Evolutionary conservation across 2,113 vertebrate genomes (phyloP), one percentile per base, ranked within the genome.

Genomic region (Fukomys damarensis): DNA sequence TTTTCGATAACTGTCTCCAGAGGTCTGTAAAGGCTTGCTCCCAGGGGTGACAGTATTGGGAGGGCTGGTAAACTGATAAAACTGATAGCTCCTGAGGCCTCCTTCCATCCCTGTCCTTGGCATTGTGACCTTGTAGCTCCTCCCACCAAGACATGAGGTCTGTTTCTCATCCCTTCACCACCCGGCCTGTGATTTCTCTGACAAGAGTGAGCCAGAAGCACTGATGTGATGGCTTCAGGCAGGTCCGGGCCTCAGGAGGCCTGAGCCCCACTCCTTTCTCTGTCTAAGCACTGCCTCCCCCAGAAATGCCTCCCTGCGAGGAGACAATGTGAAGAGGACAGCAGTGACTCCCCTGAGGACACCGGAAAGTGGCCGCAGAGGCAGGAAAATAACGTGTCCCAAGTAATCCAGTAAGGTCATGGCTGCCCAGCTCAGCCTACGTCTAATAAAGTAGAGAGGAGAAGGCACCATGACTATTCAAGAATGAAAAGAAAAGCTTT

Each of bases 271-370:
- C 76, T 74, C 0, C 46, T 41, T 35, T 38, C 38, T 24, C 41
- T 56, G 83, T n/a, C 30, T 38, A 32, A 84, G 61, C 68, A 32
- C 10, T 52, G 59, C 14, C 79, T 89, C 79, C 32, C 35, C 38
- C 32, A 22, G 19, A 56, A 14, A 52, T 9, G 59, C 22, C 49
- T 6, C 32, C 49, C 76, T 56, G 76, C 17, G n/a, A 22, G 56
- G n/a, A 49, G 8, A 81, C 16, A 20, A 46, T 0, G 41, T 30
- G 43, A 43, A 43, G 41, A 7, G 5, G 22, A 5, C 0, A 41
- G 30, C 46, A 10, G 8, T 56, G 46, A 14, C 14, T 19, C 26
- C 58, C 24, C 43, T 5, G 38, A 58, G 58, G 46, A 9, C 43
- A 56, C 28, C 76, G 80, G 10, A 12, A 20, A 24, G 70, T n/a